Evolutionary conservation across 2,888 invertebrate genomes (phyloP), one percentile per base, ranked within the genome.

Genomic region (Macaria notata): DNA sequence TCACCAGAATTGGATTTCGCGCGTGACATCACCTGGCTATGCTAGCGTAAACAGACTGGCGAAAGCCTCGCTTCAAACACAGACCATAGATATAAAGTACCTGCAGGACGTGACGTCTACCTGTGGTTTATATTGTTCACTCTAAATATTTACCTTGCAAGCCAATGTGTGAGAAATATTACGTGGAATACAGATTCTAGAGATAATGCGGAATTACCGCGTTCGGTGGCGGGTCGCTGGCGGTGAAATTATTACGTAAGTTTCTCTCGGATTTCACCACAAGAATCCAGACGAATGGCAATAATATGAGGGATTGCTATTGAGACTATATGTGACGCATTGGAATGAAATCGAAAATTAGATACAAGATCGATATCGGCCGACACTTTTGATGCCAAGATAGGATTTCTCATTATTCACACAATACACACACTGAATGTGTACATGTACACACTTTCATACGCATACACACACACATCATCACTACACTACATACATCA

Each of bases 1-100:
- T 89, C 89, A 88, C 84, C 86, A 79, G 77, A 85, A 83, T 87
- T 85, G 79, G 82, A 79, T 82, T 83, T 83, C 74, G 75, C 76
- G 65, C 71, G 82, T 90, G 89, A 90, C 86, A 85, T 90, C 90
- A 90, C 70, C 83, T 66, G 66, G 77, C 74, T 78, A 79, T 83
- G 79, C 66, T 71, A 73, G 74, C 81, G 81, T 81, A 81, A 83
- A 85, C 79, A 81, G 56, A 56, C 61, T 61, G 59, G 56, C 65
- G 49, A 52, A 53, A 52, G 49, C 54, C 59, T 58, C 56, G 56
- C 59, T 59, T 55, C 38, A 29, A 31, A 53, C 41, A 54, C 45
- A 42, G 46, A 42, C 31, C 48, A 46, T n/a, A 7, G 19, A 33
- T 19, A 19, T 51, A 54, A 33, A 36, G 45, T 49, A 47, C 54